A percentile compares a stretch with the other conserved stretches of the same genome.
These are phyloP conservation scores for Pygocentrus nattereri DNA, from an alignment of 2,797 vertebrate species.

Conservation along the genomic window DNA sequence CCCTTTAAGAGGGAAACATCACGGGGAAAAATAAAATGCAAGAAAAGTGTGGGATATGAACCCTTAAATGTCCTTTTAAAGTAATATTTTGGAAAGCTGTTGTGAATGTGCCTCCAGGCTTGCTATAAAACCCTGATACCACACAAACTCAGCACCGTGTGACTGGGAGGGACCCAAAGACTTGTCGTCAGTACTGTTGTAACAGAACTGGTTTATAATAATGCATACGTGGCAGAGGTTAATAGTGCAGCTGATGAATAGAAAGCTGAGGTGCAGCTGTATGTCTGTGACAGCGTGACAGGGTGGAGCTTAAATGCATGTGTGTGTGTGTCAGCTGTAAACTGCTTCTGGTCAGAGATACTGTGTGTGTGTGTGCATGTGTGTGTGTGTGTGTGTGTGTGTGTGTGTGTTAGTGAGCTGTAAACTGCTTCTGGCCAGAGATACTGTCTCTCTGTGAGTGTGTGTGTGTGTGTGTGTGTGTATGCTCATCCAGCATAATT, in stretches of 20 bases:
- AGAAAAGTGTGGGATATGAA: no score
- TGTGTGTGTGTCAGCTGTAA: neutral
- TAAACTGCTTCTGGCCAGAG: neutral
- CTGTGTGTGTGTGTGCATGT: neutral
- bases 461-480: neutral
- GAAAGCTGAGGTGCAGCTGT: constrained; percentile 1
- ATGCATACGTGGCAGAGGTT: neutral
- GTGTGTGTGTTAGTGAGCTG: neutral
- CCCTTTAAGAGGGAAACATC: no score
- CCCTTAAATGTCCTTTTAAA: no score
- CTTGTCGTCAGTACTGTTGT: neutral
- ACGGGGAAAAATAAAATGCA: no score
- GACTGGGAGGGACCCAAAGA: neutral
- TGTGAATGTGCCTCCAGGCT: no score
- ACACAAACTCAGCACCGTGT: neutral
- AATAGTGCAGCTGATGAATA: neutral
- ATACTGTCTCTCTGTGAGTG: no score
- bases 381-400: no score
- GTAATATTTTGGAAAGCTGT: no score
- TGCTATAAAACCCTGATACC: neutral
- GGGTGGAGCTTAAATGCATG: neutral
- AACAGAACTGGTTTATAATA: constrained; percentile 17
- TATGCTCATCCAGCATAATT: constrained; percentile 21
- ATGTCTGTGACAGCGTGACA: neutral
- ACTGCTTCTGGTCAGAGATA: neutral